Conservation (phyloP, 2,797 vertebrate genomes). For the Iguana delicatissima region DNA sequence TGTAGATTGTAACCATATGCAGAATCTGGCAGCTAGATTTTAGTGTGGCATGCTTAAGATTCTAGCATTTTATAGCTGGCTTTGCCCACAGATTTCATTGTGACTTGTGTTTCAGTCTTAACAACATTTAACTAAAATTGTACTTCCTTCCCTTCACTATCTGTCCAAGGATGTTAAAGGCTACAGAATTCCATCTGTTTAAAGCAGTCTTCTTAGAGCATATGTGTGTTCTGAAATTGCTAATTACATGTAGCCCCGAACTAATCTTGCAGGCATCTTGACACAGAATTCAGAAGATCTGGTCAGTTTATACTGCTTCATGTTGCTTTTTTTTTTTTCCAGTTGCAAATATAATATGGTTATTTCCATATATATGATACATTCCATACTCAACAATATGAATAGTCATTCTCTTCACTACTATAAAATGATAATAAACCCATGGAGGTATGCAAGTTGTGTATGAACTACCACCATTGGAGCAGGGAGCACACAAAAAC, state of each 20-base stretch:
- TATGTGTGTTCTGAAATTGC: slow-evolving; percentile 41
- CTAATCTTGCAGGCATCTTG: slow-evolving; percentile 40
- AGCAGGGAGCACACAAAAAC: background rate
- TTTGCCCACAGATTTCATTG: background rate
- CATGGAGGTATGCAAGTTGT: background rate
- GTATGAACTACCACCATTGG: background rate
- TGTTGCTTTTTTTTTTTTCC: slow-evolving; percentile 37
- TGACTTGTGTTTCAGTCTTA: background rate
- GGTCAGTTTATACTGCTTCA: background rate
- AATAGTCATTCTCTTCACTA: slow-evolving; percentile 16
- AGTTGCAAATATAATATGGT: slow-evolving; percentile 28
- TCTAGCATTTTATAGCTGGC: background rate
- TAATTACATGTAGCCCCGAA: slow-evolving; percentile 36
- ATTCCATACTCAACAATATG: background rate
- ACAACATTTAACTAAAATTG: background rate
- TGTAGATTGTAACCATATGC: background rate
- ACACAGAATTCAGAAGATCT: slow-evolving; percentile 8
- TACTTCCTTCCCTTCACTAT: slow-evolving; percentile 1
- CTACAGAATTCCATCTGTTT: slow-evolving; percentile 29
- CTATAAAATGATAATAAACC: slow-evolving; percentile 43
- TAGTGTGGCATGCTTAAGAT: background rate
- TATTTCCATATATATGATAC: background rate
- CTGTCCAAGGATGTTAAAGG: slow-evolving; percentile 4
- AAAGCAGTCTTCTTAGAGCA: background rate
- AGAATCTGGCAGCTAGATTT: too few relatives aligned